Percentiles rank a stretch among this genome's conserved stretches.
Conservation (phyloP, 1,140 invertebrate species). For the Chlorops oryzae region DNA sequence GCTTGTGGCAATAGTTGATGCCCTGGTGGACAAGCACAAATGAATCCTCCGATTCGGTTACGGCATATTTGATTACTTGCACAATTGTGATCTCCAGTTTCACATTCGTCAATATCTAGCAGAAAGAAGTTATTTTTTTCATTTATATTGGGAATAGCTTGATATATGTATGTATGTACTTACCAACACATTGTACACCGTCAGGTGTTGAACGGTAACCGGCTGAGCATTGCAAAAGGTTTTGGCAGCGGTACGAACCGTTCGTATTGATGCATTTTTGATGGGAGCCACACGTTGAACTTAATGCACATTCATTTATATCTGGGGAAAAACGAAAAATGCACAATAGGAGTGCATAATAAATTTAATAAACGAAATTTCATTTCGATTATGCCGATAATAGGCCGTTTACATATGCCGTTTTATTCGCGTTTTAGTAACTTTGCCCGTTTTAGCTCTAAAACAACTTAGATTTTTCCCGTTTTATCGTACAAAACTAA, state of each 20-base stretch:
- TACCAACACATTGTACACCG: conserved; percentile 49
- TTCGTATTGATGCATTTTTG: conserved; percentile 54
- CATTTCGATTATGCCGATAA: too few species aligned
- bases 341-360: too few species aligned
- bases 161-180: conserved; percentile 7
- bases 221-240: conserved; percentile 47
- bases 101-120: conserved; percentile 65
- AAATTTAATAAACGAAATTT: too few species aligned
- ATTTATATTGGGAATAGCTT: too few species aligned
- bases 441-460: too few species aligned
- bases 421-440: too few species aligned
- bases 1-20: conserved; percentile 55
- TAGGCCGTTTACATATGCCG: too few species aligned
- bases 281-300: conserved; percentile 43
- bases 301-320: conserved; percentile 48
- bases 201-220: conserved; percentile 48
- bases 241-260: conserved; percentile 55
- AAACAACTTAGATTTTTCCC: too few species aligned
- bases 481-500: too few species aligned
- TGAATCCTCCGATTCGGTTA: conserved; percentile 68
- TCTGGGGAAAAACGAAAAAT: conserved; percentile 33
- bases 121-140: too few species aligned
- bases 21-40: conserved; percentile 67
- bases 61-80: conserved; percentile 63
- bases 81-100: conserved; percentile 60